phyloP scores from a whole-genome alignment of 1,140 invertebrate species.

The Drosophila ananassae region DNA sequence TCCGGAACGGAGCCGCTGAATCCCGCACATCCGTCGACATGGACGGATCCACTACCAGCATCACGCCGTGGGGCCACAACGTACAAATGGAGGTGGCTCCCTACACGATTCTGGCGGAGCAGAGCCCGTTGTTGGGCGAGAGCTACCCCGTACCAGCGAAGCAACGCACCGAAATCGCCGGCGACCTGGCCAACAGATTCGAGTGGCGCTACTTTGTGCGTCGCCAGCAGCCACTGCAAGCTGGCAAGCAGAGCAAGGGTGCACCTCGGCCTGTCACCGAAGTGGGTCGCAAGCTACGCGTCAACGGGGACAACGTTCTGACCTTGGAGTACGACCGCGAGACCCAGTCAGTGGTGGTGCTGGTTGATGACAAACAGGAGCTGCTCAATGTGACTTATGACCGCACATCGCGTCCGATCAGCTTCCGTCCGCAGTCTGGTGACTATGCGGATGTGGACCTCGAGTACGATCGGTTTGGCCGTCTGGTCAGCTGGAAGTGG shows the following conservation, averaged over 20 bases:
- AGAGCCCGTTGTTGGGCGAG: constrained; percentile 92
- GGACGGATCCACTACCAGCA: constrained; percentile 91
- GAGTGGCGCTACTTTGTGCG: constrained; percentile 97
- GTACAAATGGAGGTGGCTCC: constrained; percentile 94
- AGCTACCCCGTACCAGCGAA: constrained; percentile 96
- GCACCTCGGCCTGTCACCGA: constrained; percentile 89
- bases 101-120: constrained; percentile 92
- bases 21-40: constrained; percentile 91
- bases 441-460: constrained; percentile 94
- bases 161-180: constrained; percentile 94
- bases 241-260: constrained; percentile 86
- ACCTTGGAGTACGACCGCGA: constrained; percentile 96
- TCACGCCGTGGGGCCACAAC: constrained; percentile 92
- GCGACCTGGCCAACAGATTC: constrained; percentile 95
- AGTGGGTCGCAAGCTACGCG: constrained; percentile 92
- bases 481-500: constrained; percentile 95
- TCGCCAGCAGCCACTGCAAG: constrained; percentile 85
- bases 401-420: constrained; percentile 93
- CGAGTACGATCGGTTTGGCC: constrained; percentile 96
- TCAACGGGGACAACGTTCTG: constrained; percentile 96
- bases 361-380: constrained; percentile 94
- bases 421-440: constrained; percentile 94
- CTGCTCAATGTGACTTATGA: constrained; percentile 97
- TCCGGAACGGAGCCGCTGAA: constrained; percentile 91
- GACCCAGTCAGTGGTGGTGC: constrained; percentile 93